Conservation (phyloP, 2,797 vertebrate species). For the Tapirus indicus region DNA sequence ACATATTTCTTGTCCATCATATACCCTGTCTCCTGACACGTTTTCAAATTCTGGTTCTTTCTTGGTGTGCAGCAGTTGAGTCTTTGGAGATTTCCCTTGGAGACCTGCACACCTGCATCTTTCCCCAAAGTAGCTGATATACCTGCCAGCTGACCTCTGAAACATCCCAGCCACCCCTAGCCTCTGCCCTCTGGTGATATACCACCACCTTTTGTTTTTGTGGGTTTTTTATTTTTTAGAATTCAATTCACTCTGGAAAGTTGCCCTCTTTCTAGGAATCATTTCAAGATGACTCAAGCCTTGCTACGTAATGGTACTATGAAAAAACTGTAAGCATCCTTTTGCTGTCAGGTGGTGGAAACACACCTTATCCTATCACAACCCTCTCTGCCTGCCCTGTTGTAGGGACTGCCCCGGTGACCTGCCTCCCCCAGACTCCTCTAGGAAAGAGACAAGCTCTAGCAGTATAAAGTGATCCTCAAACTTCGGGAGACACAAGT, state of each 20-base stretch:
- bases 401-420: too few relatives aligned
- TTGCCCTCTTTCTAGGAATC: background rate
- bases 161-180: accelerated
- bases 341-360: background rate
- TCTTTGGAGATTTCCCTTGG: background rate
- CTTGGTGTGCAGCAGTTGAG: background rate
- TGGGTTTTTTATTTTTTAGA: background rate
- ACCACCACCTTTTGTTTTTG: background rate
- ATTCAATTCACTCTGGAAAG: background rate
- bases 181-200: background rate
- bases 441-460: background rate
- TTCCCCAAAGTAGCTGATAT: background rate
- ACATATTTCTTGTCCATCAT: background rate
- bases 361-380: background rate
- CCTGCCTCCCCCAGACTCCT: background rate
- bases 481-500: background rate
- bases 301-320: background rate
- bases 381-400: too few relatives aligned
- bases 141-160: background rate
- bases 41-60: background rate
- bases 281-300: background rate
- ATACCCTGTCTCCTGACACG: background rate
- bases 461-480: background rate
- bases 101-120: background rate
- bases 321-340: background rate